These are phyloP conservation scores for Crypturellus tataupa DNA, from an alignment of 2,797 vertebrate species.

Conservation along the genomic window DNA sequence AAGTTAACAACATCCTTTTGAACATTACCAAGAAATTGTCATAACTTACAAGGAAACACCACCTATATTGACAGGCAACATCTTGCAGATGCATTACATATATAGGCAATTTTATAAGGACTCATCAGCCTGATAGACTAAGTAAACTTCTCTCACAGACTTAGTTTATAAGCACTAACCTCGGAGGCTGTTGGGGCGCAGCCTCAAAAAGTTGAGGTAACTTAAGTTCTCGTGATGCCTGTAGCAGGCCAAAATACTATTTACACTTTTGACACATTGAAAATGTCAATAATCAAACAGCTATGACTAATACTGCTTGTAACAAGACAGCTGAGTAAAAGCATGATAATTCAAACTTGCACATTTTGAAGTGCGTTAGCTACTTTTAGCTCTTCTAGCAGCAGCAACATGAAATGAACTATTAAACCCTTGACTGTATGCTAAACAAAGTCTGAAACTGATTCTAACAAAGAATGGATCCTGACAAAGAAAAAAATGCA, in stretches of 20 bases:
- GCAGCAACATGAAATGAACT: neutral
- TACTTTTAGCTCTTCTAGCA: neutral
- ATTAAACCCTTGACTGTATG: neutral
- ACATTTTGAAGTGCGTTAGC: neutral
- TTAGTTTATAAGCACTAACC: neutral
- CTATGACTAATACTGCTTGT: neutral
- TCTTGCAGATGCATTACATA: neutral
- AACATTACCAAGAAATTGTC: fast-evolving
- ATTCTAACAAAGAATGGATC: neutral
- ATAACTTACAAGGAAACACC: neutral
- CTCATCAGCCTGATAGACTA: fast-evolving
- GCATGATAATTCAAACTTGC: neutral
- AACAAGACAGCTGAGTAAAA: neutral
- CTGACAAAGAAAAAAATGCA: fast-evolving
- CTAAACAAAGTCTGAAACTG: neutral
- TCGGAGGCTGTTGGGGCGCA: neutral
- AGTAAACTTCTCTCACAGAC: too few relatives aligned
- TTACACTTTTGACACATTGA: neutral
- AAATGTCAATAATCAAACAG: neutral
- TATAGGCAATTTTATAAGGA: fast-evolving
- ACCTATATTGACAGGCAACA: fast-evolving
- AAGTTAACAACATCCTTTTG: neutral
- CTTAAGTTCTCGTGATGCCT: neutral
- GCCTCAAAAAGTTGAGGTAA: neutral
- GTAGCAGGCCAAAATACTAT: neutral